Evolutionary conservation across 2,888 invertebrate genomes (phyloP), one percentile per base, ranked within the genome.

Genomic region (Drosophila stalkeri): DNA sequence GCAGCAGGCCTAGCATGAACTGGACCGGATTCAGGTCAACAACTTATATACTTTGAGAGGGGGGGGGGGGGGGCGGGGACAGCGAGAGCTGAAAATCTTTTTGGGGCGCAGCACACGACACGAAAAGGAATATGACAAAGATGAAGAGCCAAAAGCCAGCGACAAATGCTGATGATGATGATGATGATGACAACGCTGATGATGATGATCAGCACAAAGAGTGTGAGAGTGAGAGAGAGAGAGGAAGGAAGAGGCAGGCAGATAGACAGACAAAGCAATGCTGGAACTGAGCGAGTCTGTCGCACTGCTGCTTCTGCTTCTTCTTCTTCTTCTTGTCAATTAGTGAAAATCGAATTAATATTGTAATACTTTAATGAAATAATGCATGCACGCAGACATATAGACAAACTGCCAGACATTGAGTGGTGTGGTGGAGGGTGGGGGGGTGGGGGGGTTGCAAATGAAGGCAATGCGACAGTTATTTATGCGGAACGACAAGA

Each of bases 281-380:
- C 47, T 47, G 37, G 18, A 60, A 43, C 20, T 54, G 49, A 33
- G 7, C n/a, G 33, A 14, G 16, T 16, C 46, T 54, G 54, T 16
- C n/a, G 0, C 39, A 39, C 47, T 27, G 46, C 23, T 23, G 44
- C 59, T 54, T 12, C 57, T 49, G 12, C 60, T 41, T 49, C 49
- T 20, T 4, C 72, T 70, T 54, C 72, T 72, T 74, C 78, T 71
- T 62, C 61, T 68, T 74, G 78, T 81, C 90, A 90, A 89, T 86
- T 90, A 90, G 89, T 80, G 87, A 80, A 90, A 89, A 85, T 85
- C 85, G 90, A 85, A 85, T 85, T 85, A 90, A 85, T 85, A 85
- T 85, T 88, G 85, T 90, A 85, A 85, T 86, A 78, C 89, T 90
- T 86, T 90, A 90, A 89, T 90, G 88, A 89, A 86, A 86, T 86